Conservation (phyloP, 2,797 vertebrate genomes). For the Rhincodon typus region DNA sequence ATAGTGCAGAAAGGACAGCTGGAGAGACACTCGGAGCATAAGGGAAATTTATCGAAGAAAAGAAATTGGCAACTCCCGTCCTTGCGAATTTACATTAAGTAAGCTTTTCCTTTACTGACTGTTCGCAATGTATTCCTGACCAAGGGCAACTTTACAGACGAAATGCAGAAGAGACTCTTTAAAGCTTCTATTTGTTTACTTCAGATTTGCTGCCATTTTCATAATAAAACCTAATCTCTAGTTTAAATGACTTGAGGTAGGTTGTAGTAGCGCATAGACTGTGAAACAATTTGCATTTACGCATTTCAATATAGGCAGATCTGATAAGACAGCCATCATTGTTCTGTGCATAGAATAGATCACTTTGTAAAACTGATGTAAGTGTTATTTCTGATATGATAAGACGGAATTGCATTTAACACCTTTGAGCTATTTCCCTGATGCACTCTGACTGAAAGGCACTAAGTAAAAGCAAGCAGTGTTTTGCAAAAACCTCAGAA, state of each 20-base stretch:
- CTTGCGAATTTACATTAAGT: background rate
- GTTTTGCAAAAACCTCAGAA: background rate
- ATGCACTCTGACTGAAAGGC: background rate
- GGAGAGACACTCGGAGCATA: background rate
- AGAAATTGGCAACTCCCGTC: no score
- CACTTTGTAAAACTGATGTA: background rate
- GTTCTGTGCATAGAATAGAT: background rate
- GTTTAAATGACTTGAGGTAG: background rate
- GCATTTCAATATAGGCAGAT: background rate
- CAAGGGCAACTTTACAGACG: background rate
- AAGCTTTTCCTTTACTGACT: background rate
- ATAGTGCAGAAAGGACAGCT: background rate
- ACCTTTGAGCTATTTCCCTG: background rate
- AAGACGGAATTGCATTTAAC: background rate
- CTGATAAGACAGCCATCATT: slow-evolving; percentile 8
- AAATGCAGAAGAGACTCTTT: background rate
- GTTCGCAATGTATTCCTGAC: background rate
- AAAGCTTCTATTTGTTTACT: background rate
- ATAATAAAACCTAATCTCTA: background rate
- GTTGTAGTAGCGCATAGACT: background rate
- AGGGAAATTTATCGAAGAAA: background rate
- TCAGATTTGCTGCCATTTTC: slow-evolving; percentile 21
- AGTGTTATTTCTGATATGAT: background rate
- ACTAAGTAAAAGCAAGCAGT: background rate
- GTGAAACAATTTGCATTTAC: background rate